A percentile compares a stretch with the other conserved stretches of the same genome.
Evolutionary conservation across 1,140 invertebrate species (phyloP).

Genomic region (Apis florea): DNA sequence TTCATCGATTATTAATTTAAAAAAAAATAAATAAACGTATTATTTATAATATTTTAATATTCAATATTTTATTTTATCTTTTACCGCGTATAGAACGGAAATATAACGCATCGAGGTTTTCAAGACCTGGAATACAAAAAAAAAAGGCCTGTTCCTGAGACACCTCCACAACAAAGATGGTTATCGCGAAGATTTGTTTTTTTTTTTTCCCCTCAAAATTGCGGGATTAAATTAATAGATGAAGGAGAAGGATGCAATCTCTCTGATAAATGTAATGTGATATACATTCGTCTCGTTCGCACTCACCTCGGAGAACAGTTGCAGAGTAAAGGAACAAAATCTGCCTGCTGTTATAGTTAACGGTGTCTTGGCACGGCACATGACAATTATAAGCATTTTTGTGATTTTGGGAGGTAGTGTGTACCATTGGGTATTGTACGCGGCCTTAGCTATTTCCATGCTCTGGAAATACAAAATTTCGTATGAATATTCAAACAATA

Average conservation of each 20-base stretch:
- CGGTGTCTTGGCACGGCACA: slow-evolving; percentile 62
- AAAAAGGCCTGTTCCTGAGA: too few species aligned
- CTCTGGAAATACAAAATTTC: slow-evolving; percentile 58
- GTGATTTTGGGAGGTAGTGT: slow-evolving; percentile 52
- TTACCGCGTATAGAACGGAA: slow-evolving; percentile 57
- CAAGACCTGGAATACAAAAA: slow-evolving; percentile 56
- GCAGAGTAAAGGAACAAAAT: slow-evolving; percentile 61
- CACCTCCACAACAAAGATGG: too few species aligned
- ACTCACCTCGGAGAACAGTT: slow-evolving; percentile 54
- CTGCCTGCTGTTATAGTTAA: slow-evolving; percentile 66
- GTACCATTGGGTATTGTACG: slow-evolving; percentile 70
- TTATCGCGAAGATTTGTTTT: too few species aligned
- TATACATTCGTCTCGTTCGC: not conserved
- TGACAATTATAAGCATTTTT: slow-evolving; percentile 65
- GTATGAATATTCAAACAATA: too few species aligned
- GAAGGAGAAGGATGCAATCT: not conserved
- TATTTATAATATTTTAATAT: not conserved
- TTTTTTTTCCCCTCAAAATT: too few species aligned
- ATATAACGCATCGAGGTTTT: slow-evolving; percentile 64
- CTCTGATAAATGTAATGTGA: too few species aligned
- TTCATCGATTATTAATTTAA: too few species aligned
- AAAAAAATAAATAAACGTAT: not conserved
- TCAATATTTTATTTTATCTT: not conserved
- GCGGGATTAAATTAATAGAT: too few species aligned
- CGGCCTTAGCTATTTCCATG: slow-evolving; percentile 57